Conservation (phyloP, 2,113 vertebrate genomes). For the Rhinichthys klamathensis region DNA sequence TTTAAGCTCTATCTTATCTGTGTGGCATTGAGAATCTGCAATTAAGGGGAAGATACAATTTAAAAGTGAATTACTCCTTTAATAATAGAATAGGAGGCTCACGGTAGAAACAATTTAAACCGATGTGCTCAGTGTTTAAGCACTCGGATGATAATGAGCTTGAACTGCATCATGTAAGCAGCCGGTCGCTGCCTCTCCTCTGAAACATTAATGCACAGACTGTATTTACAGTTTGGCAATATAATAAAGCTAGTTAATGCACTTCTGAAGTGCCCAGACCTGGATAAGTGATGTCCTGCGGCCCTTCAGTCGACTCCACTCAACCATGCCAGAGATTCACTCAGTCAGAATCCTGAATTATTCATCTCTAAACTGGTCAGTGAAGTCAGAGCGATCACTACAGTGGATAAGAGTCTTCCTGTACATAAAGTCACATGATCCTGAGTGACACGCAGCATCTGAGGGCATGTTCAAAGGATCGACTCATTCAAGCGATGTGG, state of each 20-base stretch:
- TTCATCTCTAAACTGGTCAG: neutral
- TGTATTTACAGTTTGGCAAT: neutral
- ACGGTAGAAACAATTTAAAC: neutral
- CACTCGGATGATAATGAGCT: neutral
- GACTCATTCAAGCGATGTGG: neutral
- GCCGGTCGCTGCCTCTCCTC: neutral
- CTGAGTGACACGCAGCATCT: neutral
- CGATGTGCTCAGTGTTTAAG: neutral
- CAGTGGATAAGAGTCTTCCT: neutral
- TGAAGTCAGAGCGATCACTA: neutral
- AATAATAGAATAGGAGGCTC: neutral
- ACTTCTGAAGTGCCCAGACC: constrained; percentile 20
- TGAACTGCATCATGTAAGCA: too few species aligned
- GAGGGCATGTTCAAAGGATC: neutral
- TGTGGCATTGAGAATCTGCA: neutral
- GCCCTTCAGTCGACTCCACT: neutral
- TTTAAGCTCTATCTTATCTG: too few species aligned
- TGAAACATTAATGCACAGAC: neutral
- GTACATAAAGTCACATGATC: neutral
- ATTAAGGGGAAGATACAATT: neutral
- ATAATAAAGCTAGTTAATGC: constrained; percentile 36
- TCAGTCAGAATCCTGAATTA: neutral
- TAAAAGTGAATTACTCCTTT: neutral
- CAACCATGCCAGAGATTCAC: neutral
- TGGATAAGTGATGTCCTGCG: neutral